Conservation (phyloP, 2,113 vertebrate species). For the Phainopepla nitens region DNA sequence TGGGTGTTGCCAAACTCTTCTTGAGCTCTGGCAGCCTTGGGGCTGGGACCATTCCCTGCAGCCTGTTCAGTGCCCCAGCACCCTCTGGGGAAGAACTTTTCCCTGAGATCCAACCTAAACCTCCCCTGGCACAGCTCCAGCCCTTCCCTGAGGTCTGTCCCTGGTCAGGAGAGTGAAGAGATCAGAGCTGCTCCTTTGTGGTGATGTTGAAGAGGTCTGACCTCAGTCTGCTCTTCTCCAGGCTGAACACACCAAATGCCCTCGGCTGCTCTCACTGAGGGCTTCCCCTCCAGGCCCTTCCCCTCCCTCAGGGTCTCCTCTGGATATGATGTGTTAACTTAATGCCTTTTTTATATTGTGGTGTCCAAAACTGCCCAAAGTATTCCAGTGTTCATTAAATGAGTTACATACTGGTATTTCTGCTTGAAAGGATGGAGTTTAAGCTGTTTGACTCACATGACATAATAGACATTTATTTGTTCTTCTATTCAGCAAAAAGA, state of each 20-base stretch:
- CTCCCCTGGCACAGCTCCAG: background rate
- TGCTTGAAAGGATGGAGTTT: background rate
- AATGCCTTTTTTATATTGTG: background rate
- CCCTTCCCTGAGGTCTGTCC: rapidly evolving
- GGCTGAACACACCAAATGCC: background rate
- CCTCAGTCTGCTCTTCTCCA: background rate
- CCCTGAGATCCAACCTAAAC: rapidly evolving
- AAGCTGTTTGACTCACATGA: background rate
- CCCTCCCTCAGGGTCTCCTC: background rate
- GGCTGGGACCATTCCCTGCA: background rate
- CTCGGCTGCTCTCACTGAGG: background rate
- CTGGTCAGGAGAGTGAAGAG: background rate
- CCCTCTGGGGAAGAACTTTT: background rate
- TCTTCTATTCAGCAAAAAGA: background rate
- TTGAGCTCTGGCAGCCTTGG: background rate
- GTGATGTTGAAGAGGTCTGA: no score
- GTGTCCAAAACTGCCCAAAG: background rate
- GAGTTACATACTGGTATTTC: background rate
- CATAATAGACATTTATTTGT: background rate
- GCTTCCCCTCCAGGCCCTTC: background rate
- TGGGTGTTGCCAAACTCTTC: rapidly evolving
- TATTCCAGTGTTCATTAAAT: background rate
- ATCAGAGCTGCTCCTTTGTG: no score
- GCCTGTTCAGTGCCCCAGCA: background rate
- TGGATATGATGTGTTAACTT: background rate